phyloP scores from a whole-genome alignment of 2,113 vertebrate species.

The Lycaon pictus region DNA sequence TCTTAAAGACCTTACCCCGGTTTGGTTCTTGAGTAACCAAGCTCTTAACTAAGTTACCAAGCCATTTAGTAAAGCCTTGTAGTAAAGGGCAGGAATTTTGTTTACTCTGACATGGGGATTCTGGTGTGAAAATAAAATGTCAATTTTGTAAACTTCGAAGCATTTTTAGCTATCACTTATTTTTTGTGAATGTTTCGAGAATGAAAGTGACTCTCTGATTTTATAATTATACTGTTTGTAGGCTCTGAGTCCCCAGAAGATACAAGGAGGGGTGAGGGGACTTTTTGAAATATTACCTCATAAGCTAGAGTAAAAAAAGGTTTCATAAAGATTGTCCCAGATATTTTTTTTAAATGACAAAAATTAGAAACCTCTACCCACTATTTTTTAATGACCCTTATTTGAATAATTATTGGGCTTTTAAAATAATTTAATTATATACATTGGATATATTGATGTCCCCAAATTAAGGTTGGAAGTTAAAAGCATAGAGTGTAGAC shows the following conservation, averaged over 20 bases:
- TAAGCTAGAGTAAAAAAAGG: not conserved
- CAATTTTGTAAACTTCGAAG: not conserved
- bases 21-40: not conserved
- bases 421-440: not conserved
- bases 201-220: not conserved
- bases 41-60: not conserved
- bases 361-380: not conserved
- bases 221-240: not conserved
- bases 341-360: slow-evolving; percentile 38
- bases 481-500: not conserved
- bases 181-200: not conserved
- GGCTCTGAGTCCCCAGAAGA: not conserved
- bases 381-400: not conserved
- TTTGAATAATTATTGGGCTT: slow-evolving; percentile 1
- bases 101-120: not conserved
- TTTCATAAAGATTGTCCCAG: not conserved
- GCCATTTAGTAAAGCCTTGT: not conserved
- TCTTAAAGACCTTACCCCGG: not conserved
- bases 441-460: not conserved
- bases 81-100: not conserved
- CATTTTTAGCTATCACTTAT: not conserved
- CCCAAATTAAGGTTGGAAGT: not conserved
- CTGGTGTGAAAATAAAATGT: slow-evolving; percentile 34
- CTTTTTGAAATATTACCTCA: slow-evolving; percentile 28
- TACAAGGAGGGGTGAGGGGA: not conserved